These are phyloP conservation scores for Phania funesta DNA, from an alignment of 2,888 invertebrate genomes.

Conservation along the genomic window DNA sequence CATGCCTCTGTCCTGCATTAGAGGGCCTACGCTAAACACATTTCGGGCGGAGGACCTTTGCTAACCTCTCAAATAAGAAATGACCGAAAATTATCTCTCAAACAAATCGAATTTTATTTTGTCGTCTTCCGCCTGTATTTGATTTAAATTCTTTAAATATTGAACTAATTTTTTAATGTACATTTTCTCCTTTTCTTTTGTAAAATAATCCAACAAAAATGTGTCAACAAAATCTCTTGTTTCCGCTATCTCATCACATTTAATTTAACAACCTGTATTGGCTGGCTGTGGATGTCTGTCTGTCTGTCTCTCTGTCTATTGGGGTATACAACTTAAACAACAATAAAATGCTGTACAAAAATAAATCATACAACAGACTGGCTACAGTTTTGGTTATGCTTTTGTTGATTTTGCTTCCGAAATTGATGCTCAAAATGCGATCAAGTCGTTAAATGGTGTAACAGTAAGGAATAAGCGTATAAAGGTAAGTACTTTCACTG, in stretches of 20 bases:
- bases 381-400: conserved; percentile 97
- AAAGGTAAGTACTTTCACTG: conserved; percentile 84
- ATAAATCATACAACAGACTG: conserved; percentile 84
- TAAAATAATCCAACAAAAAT: background rate
- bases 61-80: too few species aligned
- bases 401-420: conserved; percentile 94
- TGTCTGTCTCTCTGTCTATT: background rate
- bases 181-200: background rate
- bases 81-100: too few species aligned
- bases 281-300: background rate
- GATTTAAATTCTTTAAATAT: too few species aligned
- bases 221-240: background rate
- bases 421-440: conserved; percentile 92
- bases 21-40: too few species aligned
- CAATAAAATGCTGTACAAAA: background rate
- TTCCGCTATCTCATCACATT: conserved; percentile 41
- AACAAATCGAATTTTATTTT: too few species aligned
- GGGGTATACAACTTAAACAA: conserved; percentile 16
- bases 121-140: too few species aligned
- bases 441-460: conserved; percentile 92
- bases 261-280: conserved; percentile 45
- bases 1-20: too few species aligned
- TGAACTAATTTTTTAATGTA: background rate
- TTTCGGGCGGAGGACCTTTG: too few species aligned
- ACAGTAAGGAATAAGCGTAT: conserved; percentile 94